Percentiles rank a stretch among this genome's conserved stretches.
Conservation (phyloP, 2,888 invertebrate genomes). For the Mimumesa dahlbomi region DNA sequence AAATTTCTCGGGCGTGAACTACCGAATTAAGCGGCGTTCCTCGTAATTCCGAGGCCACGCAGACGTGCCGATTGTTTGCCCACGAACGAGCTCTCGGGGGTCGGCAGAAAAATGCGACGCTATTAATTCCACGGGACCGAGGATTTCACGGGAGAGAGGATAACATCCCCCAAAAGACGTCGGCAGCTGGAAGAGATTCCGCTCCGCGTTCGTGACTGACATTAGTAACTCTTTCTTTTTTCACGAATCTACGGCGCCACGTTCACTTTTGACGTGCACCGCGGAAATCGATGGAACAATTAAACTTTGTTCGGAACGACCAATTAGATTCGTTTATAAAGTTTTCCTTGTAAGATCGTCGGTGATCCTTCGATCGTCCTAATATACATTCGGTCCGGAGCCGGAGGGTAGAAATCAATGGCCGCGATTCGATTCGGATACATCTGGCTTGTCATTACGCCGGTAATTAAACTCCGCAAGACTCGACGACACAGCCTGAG, state of each 20-base stretch:
- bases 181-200: slow-evolving; percentile 62
- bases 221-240: slow-evolving; percentile 65
- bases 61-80: too few relatives aligned
- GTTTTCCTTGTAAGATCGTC: slow-evolving; percentile 5
- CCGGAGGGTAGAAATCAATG: too few relatives aligned
- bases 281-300: too few relatives aligned
- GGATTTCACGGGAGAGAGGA: slow-evolving; percentile 55
- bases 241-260: slow-evolving; percentile 9
- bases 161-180: slow-evolving; percentile 48
- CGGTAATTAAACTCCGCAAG: slow-evolving; percentile 76
- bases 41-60: too few relatives aligned
- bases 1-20: too few relatives aligned
- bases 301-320: too few relatives aligned
- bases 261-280: slow-evolving; percentile 36
- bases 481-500: slow-evolving; percentile 73
- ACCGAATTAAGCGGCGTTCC: too few relatives aligned
- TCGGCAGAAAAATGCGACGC: slow-evolving; percentile 49
- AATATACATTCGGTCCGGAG: too few relatives aligned
- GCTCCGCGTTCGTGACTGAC: slow-evolving; percentile 63
- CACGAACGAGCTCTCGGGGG: neutral
- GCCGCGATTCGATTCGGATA: slow-evolving; percentile 23
- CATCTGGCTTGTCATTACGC: slow-evolving; percentile 36
- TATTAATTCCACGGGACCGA: slow-evolving; percentile 58
- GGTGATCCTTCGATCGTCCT: neutral
- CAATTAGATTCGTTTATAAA: slow-evolving; percentile 3